phyloP scores from a whole-genome alignment of 2,888 invertebrate species.

The Lamproptera curius region DNA sequence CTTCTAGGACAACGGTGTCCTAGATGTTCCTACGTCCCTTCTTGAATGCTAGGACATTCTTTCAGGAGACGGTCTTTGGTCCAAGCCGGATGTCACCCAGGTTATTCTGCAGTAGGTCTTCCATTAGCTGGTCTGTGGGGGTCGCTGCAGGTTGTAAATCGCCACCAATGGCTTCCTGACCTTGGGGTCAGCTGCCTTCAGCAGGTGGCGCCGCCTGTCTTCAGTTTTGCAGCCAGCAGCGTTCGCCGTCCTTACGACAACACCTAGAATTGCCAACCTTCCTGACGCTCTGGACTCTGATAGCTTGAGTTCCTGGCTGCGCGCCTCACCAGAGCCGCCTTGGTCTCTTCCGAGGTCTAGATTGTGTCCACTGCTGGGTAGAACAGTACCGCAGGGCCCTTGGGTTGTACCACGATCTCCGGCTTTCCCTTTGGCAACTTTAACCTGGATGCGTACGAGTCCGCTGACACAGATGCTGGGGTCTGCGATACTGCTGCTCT shows the following conservation, averaged over 20 bases:
- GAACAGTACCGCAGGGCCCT: slow-evolving; percentile 16
- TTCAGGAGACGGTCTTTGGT: not conserved
- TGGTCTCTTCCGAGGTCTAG: not conserved
- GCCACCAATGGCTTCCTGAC: not conserved
- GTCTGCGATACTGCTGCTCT: not conserved
- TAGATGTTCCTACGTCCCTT: not conserved
- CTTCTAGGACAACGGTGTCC: slow-evolving; percentile 19
- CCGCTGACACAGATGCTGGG: not conserved
- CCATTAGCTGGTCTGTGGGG: not conserved
- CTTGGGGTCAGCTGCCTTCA: slow-evolving; percentile 7
- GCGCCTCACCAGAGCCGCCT: not conserved
- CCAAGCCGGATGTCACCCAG: slow-evolving; percentile 16
- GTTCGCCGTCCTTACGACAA: slow-evolving; percentile 14
- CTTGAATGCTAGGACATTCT: slow-evolving; percentile 2
- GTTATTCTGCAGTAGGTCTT: slow-evolving; percentile 3
- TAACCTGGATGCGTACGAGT: not conserved
- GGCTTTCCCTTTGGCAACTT: not conserved
- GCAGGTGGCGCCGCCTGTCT: slow-evolving; percentile 5
- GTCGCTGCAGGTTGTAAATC: not conserved
- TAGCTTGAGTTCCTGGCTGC: not conserved
- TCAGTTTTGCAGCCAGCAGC: slow-evolving; percentile 7
- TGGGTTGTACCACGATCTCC: not conserved
- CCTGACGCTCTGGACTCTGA: slow-evolving; percentile 2
- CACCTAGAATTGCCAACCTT: slow-evolving; percentile 22
- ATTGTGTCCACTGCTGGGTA: slow-evolving; percentile 11